phyloP scores from a whole-genome alignment of 2,113 vertebrate genomes.

The Tenrec ecaudatus region DNA sequence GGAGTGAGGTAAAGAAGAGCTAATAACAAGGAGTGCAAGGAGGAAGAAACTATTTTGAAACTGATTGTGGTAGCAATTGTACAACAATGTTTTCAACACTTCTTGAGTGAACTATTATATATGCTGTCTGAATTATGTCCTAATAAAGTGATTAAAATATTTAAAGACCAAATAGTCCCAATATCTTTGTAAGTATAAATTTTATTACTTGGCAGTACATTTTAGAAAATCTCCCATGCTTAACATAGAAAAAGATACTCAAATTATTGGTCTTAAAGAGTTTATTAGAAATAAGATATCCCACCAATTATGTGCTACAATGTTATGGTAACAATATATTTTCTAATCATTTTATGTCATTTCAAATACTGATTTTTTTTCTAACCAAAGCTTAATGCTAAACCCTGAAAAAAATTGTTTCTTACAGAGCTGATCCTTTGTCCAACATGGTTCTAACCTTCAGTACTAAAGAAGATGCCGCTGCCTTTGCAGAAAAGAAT shows the following conservation, averaged over 20 bases:
- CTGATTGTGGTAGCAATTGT: no score
- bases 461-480: constrained; percentile 94
- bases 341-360: neutral
- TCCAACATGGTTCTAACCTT: constrained; percentile 96
- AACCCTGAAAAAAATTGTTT: constrained; percentile 56
- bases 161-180: neutral
- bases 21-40: no score
- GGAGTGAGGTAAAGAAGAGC: no score
- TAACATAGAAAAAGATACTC: neutral
- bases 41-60: no score
- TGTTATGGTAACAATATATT: neutral
- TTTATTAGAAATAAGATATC: constrained; percentile 35
- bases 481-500: constrained; percentile 98
- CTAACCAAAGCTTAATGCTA: constrained; percentile 40
- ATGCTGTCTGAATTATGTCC: no score
- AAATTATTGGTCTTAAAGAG: constrained; percentile 32
- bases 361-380: neutral
- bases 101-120: no score
- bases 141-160: no score
- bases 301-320: neutral
- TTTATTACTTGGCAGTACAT: constrained; percentile 34
- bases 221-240: constrained; percentile 12
- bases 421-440: constrained; percentile 94
- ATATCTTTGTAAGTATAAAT: neutral
- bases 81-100: no score